These are phyloP conservation scores for Drosophila nasuta DNA, from an alignment of 1,140 invertebrate genomes.

Conservation along the genomic window DNA sequence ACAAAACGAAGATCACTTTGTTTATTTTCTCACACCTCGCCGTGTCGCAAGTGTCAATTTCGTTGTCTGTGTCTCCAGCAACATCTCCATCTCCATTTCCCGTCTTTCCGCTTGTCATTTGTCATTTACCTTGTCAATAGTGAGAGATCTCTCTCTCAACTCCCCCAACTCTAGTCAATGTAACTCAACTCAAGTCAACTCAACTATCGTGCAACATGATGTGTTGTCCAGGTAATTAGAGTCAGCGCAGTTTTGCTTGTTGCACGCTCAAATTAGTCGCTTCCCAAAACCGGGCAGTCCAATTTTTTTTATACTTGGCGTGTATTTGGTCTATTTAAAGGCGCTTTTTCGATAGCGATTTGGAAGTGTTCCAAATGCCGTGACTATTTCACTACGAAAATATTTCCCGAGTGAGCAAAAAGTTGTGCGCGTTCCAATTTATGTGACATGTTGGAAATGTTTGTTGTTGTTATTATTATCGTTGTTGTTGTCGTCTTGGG, in stretches of 20 bases:
- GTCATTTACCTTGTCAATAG: constrained; percentile 56
- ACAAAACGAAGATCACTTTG: background rate
- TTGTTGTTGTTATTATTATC: constrained; percentile 23
- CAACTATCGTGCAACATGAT: background rate
- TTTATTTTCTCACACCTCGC: constrained; percentile 45
- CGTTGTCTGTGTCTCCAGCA: constrained; percentile 20
- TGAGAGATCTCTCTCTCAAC: constrained; percentile 22
- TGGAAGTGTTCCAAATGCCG: constrained; percentile 76
- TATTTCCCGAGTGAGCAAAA: constrained; percentile 45
- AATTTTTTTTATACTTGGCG: constrained; percentile 17
- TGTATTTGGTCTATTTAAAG: constrained; percentile 59
- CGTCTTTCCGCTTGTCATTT: constrained; percentile 49
- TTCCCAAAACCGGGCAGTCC: constrained; percentile 6
- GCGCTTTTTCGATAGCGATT: constrained; percentile 44
- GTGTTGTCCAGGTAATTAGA: constrained; percentile 65
- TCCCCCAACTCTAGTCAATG: constrained; percentile 12
- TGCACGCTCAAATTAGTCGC: constrained; percentile 37
- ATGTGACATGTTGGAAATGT: constrained; percentile 67
- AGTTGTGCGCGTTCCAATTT: constrained; percentile 65
- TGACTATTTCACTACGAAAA: constrained; percentile 70
- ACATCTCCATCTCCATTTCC: constrained; percentile 8
- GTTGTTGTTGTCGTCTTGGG: constrained; percentile 24
- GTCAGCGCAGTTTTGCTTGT: constrained; percentile 28
- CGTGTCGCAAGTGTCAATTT: constrained; percentile 35
- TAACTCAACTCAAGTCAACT: no score